Conservation (phyloP, 2,888 invertebrate species). For the Andrena trimmerana region DNA sequence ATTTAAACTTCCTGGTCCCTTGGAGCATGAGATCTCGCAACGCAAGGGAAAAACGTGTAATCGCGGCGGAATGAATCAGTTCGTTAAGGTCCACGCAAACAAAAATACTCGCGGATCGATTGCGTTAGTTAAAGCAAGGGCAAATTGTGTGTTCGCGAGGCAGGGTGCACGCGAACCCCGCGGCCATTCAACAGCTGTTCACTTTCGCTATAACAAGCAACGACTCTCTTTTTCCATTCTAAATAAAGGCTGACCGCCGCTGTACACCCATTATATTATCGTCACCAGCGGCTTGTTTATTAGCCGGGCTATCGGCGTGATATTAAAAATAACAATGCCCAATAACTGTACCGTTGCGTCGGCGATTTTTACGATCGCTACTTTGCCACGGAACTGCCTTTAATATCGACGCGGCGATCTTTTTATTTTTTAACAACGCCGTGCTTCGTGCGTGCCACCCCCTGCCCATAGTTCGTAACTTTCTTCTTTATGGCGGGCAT, state of each 20-base stretch:
- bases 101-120: constrained; percentile 38
- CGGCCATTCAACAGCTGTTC: not conserved
- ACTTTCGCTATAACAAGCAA: no score
- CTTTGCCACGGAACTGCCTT: not conserved
- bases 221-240: not conserved
- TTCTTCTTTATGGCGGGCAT: constrained; percentile 7
- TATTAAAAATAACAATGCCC: constrained; percentile 43
- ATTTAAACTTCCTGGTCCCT: not conserved
- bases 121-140: constrained; percentile 39
- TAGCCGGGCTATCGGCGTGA: not conserved
- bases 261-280: constrained; percentile 25
- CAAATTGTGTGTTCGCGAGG: constrained; percentile 6
- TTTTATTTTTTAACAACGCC: not conserved
- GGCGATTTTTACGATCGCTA: constrained; percentile 33
- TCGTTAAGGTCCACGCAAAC: constrained; percentile 24
- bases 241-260: constrained; percentile 1
- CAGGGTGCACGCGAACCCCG: constrained; percentile 16
- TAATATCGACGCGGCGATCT: not conserved
- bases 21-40: not conserved
- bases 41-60: not conserved
- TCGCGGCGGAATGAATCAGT: constrained; percentile 24
- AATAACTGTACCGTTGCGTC: constrained; percentile 16
- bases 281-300: constrained; percentile 20
- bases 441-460: not conserved
- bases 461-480: not conserved